Conservation (phyloP, 1,140 invertebrate genomes). For the Dinothrombium tinctorium region DNA sequence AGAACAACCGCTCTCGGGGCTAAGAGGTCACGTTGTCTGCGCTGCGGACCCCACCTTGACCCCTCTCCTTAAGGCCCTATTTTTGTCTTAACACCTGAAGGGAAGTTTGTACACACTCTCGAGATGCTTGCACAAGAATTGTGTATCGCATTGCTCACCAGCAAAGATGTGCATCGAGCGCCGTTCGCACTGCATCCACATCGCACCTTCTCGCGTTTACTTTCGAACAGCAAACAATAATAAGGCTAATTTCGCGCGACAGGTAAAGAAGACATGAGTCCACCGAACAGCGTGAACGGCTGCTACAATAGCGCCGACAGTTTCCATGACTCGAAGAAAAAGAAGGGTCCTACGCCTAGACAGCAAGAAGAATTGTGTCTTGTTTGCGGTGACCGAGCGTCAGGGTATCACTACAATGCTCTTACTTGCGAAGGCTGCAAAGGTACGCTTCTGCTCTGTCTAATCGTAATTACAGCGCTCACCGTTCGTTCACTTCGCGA, state of each 20-base stretch:
- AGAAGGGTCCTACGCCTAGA: conserved; percentile 64
- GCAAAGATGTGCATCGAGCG: no score
- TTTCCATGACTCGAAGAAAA: conserved; percentile 24
- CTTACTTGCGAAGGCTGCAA: conserved; percentile 97
- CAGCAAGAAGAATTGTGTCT: conserved; percentile 90
- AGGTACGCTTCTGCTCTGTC: conserved; percentile 30
- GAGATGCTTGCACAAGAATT: no score
- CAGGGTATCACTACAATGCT: conserved; percentile 96
- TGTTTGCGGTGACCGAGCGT: conserved; percentile 89
- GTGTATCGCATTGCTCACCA: no score
- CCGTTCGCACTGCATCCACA: no score
- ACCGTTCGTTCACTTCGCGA: not conserved
- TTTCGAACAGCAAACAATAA: not conserved
- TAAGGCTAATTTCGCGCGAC: not conserved
- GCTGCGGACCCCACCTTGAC: no score
- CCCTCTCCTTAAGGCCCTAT: no score
- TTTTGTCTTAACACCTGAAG: no score
- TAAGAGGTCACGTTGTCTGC: no score
- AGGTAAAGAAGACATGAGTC: conserved; percentile 50
- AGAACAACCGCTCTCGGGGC: no score
- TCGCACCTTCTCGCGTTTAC: not conserved
- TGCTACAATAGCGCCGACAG: conserved; percentile 44
- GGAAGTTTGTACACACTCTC: no score
- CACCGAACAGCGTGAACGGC: conserved; percentile 61
- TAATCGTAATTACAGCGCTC: not conserved